These are phyloP conservation scores for Andrena chrysosceles DNA, from an alignment of 2,888 invertebrate genomes.

Conservation along the genomic window DNA sequence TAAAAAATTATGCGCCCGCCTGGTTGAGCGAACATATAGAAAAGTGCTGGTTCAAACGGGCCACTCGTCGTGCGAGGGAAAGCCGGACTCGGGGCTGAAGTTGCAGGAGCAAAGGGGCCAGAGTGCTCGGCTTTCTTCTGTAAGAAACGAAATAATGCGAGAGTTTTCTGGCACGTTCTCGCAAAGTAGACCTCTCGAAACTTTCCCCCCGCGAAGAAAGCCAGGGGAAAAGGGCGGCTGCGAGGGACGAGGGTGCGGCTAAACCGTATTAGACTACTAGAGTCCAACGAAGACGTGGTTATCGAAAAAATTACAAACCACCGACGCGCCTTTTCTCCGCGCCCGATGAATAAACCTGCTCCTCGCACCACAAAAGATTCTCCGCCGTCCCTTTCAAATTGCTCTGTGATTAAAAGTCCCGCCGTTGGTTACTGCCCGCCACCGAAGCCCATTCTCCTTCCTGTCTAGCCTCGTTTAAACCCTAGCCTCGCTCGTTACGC, in stretches of 20 bases:
- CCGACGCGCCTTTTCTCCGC: conserved; percentile 1
- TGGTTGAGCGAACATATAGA: not conserved
- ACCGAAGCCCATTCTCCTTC: conserved; percentile 22
- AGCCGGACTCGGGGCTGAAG: conserved; percentile 18
- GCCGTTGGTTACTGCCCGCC: conserved; percentile 58
- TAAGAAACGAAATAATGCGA: conserved; percentile 73
- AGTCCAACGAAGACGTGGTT: conserved; percentile 32
- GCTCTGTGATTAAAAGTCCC: conserved; percentile 73
- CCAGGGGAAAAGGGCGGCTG: conserved; percentile 4
- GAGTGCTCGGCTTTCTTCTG: conserved; percentile 54
- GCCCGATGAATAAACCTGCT: conserved; percentile 35
- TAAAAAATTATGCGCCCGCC: conserved; percentile 21
- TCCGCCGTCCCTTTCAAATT: conserved; percentile 66
- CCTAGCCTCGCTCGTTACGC: not conserved
- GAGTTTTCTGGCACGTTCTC: conserved; percentile 64
- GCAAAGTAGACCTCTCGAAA: conserved; percentile 70
- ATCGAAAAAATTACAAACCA: conserved; percentile 39
- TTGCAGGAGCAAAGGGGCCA: conserved; percentile 50
- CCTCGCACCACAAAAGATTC: conserved; percentile 54
- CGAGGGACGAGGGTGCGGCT: conserved; percentile 19
- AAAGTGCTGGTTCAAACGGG: conserved; percentile 5
- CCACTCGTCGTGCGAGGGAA: conserved; percentile 10
- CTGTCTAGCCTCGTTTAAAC: conserved; percentile 17
- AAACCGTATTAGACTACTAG: conserved; percentile 57
- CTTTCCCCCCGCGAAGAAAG: conserved; percentile 51